Evolutionary conservation across 1,140 invertebrate species (phyloP).

Genomic region (Periplaneta americana): DNA sequence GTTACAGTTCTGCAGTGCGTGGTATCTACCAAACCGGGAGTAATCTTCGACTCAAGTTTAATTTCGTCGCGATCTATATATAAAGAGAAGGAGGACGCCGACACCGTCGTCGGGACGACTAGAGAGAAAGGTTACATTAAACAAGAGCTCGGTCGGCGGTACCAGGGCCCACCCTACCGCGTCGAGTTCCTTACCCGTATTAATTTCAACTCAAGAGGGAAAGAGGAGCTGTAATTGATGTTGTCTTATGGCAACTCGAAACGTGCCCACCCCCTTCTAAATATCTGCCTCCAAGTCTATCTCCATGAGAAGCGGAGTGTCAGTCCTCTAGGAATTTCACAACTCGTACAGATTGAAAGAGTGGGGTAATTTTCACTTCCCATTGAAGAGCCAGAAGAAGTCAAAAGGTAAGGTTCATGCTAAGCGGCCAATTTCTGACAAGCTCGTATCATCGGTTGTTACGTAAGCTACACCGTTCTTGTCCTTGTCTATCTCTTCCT

Average conservation of each 20-base stretch:
- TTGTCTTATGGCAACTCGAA: background rate
- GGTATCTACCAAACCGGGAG: background rate
- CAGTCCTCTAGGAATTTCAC: too few species aligned
- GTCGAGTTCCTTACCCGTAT: background rate
- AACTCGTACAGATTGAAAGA: too few species aligned
- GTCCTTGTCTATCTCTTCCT: too few species aligned
- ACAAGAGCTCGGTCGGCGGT: background rate
- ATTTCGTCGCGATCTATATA: background rate
- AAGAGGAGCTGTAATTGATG: background rate
- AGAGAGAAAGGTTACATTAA: background rate
- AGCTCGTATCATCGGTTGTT: too few species aligned
- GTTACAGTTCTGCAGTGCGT: background rate
- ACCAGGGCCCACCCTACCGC: background rate
- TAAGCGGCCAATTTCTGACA: too few species aligned
- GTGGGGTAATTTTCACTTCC: too few species aligned
- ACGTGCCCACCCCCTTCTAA: background rate
- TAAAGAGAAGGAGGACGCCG: background rate
- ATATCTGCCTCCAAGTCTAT: background rate
- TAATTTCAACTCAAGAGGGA: background rate
- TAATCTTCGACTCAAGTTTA: background rate
- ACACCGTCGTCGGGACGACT: background rate
- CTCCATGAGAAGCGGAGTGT: too few species aligned
- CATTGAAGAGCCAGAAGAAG: too few species aligned
- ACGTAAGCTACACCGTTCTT: too few species aligned
- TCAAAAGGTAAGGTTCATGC: too few species aligned